Percentiles rank a stretch among this genome's conserved stretches.
phyloP scores from a whole-genome alignment of 92 coral and sea anemone genomes.

The Umimayanthus chanpuru region DNA sequence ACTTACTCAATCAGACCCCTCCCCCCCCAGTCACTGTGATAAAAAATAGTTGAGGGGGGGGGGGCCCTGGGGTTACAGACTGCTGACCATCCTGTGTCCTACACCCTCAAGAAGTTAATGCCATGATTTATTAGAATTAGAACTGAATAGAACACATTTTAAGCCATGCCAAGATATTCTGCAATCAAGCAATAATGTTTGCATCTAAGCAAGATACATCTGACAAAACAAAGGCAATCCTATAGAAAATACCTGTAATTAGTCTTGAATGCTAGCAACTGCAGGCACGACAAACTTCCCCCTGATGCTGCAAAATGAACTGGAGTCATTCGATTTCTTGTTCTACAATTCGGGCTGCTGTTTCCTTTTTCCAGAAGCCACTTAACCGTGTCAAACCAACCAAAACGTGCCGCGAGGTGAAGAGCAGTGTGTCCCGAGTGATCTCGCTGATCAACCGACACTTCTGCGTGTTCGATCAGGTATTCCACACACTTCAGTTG shows the following conservation, averaged over 20 bases:
- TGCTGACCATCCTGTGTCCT: no score
- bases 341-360: constrained; percentile 61
- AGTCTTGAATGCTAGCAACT: constrained; percentile 64
- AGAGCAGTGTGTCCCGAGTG: constrained; percentile 82
- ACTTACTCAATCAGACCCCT: no score
- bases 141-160: no score
- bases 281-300: constrained; percentile 68
- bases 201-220: no score
- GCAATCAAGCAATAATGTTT: no score
- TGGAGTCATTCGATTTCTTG: constrained; percentile 79
- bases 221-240: background rate
- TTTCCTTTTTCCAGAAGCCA: constrained; percentile 75
- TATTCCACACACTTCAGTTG: constrained; percentile 73
- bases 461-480: constrained; percentile 59
- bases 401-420: constrained; percentile 81
- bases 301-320: constrained; percentile 87
- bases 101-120: no score
- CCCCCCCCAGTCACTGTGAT: no score
- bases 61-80: no score
- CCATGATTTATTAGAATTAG: no score
- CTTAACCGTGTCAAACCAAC: constrained; percentile 72
- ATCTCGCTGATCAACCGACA: constrained; percentile 65
- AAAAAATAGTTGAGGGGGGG: no score
- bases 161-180: no score
- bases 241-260: constrained; percentile 51